A percentile compares a stretch with the other conserved stretches of the same genome.
Conservation (phyloP, 2,113 vertebrate species). For the Clarias magur region DNA sequence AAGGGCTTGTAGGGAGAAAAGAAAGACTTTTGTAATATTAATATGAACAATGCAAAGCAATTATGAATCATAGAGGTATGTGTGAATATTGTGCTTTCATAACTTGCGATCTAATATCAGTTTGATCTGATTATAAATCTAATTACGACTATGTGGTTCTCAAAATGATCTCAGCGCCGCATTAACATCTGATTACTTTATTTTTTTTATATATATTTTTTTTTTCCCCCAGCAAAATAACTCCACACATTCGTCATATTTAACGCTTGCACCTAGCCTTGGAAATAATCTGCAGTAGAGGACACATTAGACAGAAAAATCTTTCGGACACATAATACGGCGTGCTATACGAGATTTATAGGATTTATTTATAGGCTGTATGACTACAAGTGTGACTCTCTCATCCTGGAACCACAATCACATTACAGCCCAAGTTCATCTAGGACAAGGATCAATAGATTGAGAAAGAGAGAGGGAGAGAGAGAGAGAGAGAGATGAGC, state of each 20-base stretch:
- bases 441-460: slow-evolving; percentile 41
- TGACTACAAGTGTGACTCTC: slow-evolving; percentile 40
- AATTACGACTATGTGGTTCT: neutral
- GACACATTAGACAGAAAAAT: slow-evolving; percentile 7
- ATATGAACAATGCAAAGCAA: neutral
- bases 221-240: neutral
- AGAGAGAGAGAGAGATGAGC: slow-evolving; percentile 15
- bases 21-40: neutral
- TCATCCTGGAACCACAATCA: slow-evolving; percentile 46
- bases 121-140: slow-evolving; percentile 24
- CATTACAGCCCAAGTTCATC: slow-evolving; percentile 50
- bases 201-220: no score
- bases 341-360: slow-evolving; percentile 13
- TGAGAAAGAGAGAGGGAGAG: slow-evolving; percentile 2
- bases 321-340: slow-evolving; percentile 6
- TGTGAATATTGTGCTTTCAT: neutral
- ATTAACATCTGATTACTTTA: slow-evolving; percentile 1
- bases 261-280: slow-evolving; percentile 39
- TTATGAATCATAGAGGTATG: neutral
- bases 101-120: slow-evolving; percentile 2
- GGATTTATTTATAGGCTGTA: slow-evolving; percentile 29
- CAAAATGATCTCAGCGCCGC: neutral
- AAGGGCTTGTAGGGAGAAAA: neutral
- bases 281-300: slow-evolving; percentile 8
- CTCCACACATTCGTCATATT: slow-evolving; percentile 33